Conservation (phyloP, 2,113 vertebrate genomes). For the Strigops habroptila region DNA sequence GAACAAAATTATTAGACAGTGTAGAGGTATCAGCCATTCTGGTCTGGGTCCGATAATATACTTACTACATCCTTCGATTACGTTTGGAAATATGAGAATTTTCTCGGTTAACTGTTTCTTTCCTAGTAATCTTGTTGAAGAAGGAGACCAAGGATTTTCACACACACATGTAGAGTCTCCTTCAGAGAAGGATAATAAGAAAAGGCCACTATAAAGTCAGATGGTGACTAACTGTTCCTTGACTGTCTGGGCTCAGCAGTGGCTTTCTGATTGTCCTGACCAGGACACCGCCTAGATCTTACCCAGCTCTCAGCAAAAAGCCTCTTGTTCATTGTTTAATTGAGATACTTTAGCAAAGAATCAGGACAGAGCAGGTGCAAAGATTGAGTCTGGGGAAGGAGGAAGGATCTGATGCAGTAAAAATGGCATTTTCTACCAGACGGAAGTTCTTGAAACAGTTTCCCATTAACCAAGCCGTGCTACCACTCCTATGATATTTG, state of each 20-base stretch:
- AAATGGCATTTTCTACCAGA: background rate
- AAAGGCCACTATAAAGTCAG: background rate
- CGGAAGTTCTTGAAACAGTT: background rate
- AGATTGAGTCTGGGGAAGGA: background rate
- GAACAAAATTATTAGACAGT: background rate
- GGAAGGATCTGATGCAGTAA: background rate
- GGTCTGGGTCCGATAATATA: background rate
- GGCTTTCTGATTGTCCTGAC: background rate
- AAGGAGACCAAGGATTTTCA: background rate
- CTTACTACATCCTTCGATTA: background rate
- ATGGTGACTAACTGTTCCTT: background rate
- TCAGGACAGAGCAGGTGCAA: background rate
- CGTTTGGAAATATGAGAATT: background rate
- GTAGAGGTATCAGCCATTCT: background rate
- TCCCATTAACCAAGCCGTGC: background rate
- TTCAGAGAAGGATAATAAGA: background rate
- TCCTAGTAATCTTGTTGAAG: background rate
- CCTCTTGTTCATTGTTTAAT: background rate
- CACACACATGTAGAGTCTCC: background rate
- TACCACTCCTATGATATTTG: background rate
- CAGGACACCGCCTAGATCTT: background rate
- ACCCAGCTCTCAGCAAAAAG: background rate
- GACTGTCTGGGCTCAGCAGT: background rate
- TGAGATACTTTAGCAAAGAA: background rate
- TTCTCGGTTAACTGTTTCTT: background rate